Evolutionary conservation across 2,888 invertebrate species (phyloP), one percentile per base, ranked within the genome.

Genomic region (Scaptomyza polygonia): DNA sequence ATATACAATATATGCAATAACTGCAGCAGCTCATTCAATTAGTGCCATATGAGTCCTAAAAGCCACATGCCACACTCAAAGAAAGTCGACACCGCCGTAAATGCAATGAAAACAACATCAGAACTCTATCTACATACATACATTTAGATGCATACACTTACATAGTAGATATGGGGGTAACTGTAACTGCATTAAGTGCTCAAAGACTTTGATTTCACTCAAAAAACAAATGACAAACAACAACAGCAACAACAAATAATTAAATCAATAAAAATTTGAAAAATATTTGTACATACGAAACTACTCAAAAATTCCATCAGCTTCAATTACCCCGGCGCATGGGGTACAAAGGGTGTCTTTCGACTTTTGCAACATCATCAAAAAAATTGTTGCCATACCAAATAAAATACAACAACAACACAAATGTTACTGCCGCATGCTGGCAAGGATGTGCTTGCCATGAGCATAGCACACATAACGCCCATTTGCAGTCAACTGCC

Each of bases 401-500:
- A 70, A 81, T 65, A 18, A 44, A 8, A 44, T 16, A 29, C 40
- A 55, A 53, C 53, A 68, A 29, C 56, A 66, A 57, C 53, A 56
- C 73, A 77, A 77, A 72, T 72, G 65, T 67, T 76, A 53, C 57
- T 70, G 65, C 52, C 52, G 52, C 69, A 59, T 63, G 40, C 62
- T 67, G 49, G 61, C 54, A 59, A 73, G 67, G 63, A 67, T 57
- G 72, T 55, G 66, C 36, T 8, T 36, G 14, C 47, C n/a, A 63
- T 63, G 59, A 72, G 75, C 72, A 72, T 45, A 70, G 72, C 77
- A 80, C 64, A 80, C 81, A 86, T 78, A 77, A 87, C 84, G 88
- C 84, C 84, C 88, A 82, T 84, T 84, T 82, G 86, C 76, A 84
- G 84, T 84, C 80, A 86, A 67, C 86, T 87, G 84, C 78, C 84